A percentile compares a stretch with the other conserved stretches of the same genome.
These are phyloP conservation scores for Coluber constrictor DNA, from an alignment of 2,797 vertebrate genomes.

Conservation along the genomic window DNA sequence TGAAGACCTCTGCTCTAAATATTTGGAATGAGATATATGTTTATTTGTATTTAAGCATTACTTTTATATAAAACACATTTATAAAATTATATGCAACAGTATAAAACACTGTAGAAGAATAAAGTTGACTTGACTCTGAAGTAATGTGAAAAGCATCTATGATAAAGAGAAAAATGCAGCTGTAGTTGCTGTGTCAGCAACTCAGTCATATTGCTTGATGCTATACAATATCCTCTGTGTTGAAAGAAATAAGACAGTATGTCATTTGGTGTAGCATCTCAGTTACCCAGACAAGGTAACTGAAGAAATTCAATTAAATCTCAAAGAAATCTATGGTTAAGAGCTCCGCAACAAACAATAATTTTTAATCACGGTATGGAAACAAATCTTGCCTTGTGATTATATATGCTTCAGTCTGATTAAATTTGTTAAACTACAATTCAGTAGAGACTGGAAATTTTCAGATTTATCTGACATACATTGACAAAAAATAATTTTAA, in stretches of 20 bases:
- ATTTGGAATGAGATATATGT: background rate
- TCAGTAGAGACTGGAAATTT: background rate
- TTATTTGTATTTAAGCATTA: background rate
- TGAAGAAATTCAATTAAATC: background rate
- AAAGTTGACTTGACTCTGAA: conserved; percentile 11
- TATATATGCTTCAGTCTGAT: background rate
- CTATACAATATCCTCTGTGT: background rate
- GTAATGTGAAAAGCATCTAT: background rate
- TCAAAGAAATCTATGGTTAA: background rate
- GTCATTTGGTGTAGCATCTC: background rate
- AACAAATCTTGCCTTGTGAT: background rate
- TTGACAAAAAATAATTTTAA: background rate
- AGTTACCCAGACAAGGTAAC: background rate
- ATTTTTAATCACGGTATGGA: background rate
- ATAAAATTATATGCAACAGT: background rate
- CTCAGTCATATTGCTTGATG: background rate
- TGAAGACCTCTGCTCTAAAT: no score
- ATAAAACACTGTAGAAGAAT: background rate
- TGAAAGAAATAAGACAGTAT: background rate
- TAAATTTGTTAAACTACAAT: background rate
- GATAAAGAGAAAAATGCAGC: background rate
- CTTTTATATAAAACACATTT: conserved; percentile 11
- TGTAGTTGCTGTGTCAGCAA: background rate
- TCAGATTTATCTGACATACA: background rate
- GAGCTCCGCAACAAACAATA: background rate